Conservation (phyloP, 2,888 invertebrate species). For the Acrocyrtus sp. region DNA sequence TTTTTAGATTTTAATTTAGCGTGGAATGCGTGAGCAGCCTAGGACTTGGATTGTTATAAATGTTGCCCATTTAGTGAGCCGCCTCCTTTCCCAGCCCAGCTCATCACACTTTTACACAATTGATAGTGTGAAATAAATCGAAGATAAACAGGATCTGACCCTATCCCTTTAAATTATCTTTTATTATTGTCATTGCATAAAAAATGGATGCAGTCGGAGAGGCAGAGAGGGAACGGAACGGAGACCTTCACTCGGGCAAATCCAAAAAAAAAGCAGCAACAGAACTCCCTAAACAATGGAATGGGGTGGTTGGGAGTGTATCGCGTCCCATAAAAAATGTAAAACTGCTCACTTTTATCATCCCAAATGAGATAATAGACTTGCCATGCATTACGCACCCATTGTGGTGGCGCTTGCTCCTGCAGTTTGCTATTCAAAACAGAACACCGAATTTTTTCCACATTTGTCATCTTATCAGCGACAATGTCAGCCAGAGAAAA, state of each 20-base stretch:
- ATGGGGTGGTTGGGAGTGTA: neutral
- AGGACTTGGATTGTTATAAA: too few species aligned
- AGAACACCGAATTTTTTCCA: too few species aligned
- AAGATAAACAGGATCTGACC: conserved; percentile 37
- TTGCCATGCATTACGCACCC: neutral
- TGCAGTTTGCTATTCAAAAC: too few species aligned
- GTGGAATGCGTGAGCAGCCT: neutral
- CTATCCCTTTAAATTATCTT: conserved; percentile 19
- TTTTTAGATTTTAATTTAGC: neutral
- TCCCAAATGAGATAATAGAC: neutral
- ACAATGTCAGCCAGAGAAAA: neutral
- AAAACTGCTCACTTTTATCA: neutral
- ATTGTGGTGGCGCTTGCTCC: neutral
- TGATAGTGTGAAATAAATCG: conserved; percentile 15
- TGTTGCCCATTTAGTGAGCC: conserved; percentile 10
- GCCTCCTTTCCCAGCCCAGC: conserved; percentile 5
- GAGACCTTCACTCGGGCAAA: too few species aligned
- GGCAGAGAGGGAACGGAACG: too few species aligned
- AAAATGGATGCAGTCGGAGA: too few species aligned
- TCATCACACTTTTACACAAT: too few species aligned
- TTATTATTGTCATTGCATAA: neutral
- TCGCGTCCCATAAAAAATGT: neutral
- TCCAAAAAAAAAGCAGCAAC: neutral
- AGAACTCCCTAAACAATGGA: neutral
- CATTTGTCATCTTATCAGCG: neutral